Evolutionary conservation across 2,888 invertebrate genomes (phyloP).

Genomic region (Drosophila nr. perissopoda): DNA sequence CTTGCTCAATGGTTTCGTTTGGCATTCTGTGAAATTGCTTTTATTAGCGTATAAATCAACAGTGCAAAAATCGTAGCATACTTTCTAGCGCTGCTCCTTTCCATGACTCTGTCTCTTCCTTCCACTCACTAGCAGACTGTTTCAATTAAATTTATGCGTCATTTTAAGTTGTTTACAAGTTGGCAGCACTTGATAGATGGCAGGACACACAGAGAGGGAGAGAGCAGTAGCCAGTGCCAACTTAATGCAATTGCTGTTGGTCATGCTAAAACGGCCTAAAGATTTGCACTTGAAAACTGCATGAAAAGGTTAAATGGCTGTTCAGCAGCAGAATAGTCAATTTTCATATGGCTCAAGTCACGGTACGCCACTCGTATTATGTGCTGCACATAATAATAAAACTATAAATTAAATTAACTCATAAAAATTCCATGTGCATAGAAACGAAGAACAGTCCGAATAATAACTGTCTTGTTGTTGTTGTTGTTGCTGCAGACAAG

Average conservation of each 20-base stretch:
- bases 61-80: constrained; percentile 77
- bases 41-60: constrained; percentile 79
- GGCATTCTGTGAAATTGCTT: constrained; percentile 76
- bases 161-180: constrained; percentile 77
- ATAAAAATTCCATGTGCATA: constrained; percentile 85
- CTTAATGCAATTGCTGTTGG: constrained; percentile 53
- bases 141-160: constrained; percentile 79
- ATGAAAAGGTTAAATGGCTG: constrained; percentile 24
- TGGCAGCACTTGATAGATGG: constrained; percentile 29
- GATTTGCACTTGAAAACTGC: constrained; percentile 56
- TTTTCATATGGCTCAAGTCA: constrained; percentile 36
- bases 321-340: constrained; percentile 27
- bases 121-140: constrained; percentile 36
- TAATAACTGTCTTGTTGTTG: constrained; percentile 66
- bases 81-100: constrained; percentile 41
- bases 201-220: neutral
- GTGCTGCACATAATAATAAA: constrained; percentile 83
- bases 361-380: constrained; percentile 52
- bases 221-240: constrained; percentile 6
- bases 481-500: constrained; percentile 57
- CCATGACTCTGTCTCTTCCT: constrained; percentile 1
- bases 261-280: constrained; percentile 10
- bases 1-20: constrained; percentile 50
- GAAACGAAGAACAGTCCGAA: constrained; percentile 62
- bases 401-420: constrained; percentile 85